Evolutionary conservation across 2,113 vertebrate genomes (phyloP).

Genomic region (Probosciger aterrimus): DNA sequence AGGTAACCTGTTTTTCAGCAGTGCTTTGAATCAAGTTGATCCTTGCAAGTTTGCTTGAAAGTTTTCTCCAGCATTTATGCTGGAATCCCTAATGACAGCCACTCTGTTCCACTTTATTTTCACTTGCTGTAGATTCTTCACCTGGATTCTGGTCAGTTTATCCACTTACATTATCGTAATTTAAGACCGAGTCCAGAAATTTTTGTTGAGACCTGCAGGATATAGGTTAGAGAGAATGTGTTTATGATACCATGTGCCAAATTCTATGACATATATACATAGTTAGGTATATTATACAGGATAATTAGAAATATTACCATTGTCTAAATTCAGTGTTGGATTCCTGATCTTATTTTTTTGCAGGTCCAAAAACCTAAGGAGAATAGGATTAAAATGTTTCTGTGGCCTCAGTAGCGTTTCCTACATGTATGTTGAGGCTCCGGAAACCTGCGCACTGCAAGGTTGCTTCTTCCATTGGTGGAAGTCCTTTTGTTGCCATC

Average conservation of each 20-base stretch:
- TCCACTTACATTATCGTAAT: neutral
- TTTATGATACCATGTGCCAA: neutral
- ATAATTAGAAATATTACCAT: neutral
- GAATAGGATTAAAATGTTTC: neutral
- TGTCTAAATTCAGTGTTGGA: neutral
- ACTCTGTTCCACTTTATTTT: neutral
- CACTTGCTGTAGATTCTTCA: neutral
- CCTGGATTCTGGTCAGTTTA: neutral
- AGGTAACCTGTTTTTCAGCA: neutral
- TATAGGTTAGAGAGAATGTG: neutral
- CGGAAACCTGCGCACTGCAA: neutral
- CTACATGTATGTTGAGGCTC: rapidly evolving
- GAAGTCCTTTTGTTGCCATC: neutral
- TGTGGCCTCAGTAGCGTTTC: neutral
- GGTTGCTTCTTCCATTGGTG: neutral
- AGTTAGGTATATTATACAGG: neutral
- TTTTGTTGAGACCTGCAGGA: neutral
- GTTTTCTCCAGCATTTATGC: neutral
- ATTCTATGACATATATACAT: neutral
- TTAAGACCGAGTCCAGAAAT: neutral
- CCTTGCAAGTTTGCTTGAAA: neutral
- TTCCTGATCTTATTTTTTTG: neutral
- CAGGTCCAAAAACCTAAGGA: neutral
- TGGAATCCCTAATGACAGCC: neutral
- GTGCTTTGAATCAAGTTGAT: neutral